These are phyloP conservation scores for Oscheius sp. DNA, from an alignment of 2,888 invertebrate species.

Conservation along the genomic window DNA sequence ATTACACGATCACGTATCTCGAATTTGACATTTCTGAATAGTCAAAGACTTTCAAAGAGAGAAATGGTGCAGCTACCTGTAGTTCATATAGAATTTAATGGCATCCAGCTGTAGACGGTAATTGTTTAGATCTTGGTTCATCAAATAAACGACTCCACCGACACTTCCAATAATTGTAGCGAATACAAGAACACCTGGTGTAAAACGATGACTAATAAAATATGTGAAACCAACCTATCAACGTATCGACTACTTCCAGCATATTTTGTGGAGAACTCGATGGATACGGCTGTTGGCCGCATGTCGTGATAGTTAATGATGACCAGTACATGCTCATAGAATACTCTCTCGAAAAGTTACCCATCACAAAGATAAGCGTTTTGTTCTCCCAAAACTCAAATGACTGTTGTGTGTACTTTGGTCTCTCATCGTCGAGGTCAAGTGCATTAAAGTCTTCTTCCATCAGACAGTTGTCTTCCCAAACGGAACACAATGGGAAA, in stretches of 20 bases:
- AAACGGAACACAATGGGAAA: constrained; percentile 37
- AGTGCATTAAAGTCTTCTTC: constrained; percentile 29
- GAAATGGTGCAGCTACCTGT: constrained; percentile 47
- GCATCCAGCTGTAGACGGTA: constrained; percentile 64
- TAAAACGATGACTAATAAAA: too few species aligned
- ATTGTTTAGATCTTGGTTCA: constrained; percentile 60
- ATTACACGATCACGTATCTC: constrained; percentile 62
- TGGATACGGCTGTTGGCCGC: constrained; percentile 68
- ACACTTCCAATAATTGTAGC: constrained; percentile 68
- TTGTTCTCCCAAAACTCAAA: constrained; percentile 47
- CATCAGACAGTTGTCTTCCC: constrained; percentile 12
- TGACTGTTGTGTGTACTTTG: constrained; percentile 40
- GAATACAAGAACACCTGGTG: constrained; percentile 60
- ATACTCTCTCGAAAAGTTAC: constrained; percentile 67
- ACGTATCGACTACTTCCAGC: constrained; percentile 65
- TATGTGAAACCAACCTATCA: constrained; percentile 45
- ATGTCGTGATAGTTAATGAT: constrained; percentile 65
- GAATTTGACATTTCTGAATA: constrained; percentile 52
- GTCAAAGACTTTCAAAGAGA: neutral
- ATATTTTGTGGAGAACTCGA: constrained; percentile 61
- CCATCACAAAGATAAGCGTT: constrained; percentile 39
- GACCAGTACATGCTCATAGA: constrained; percentile 68
- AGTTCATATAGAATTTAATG: constrained; percentile 67
- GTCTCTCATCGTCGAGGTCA: constrained; percentile 47
- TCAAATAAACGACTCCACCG: constrained; percentile 62